Evolutionary conservation across 2,113 vertebrate species (phyloP).

Genomic region (Lagenorhynchus albirostris): DNA sequence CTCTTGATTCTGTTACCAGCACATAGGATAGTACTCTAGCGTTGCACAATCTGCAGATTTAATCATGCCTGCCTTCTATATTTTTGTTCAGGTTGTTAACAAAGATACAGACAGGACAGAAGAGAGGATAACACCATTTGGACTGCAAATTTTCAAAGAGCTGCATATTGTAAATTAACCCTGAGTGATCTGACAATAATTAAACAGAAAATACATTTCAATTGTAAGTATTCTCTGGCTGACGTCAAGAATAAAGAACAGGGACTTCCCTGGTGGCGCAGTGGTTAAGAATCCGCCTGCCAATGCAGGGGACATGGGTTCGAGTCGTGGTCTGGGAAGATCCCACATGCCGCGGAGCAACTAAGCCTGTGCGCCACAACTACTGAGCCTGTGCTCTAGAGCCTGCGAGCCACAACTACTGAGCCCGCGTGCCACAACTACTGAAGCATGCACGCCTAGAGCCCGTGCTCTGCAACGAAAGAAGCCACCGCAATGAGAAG

Average conservation of each 20-base stretch:
- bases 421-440: no score
- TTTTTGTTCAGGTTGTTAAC: neutral
- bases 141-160: constrained; percentile 5
- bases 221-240: neutral
- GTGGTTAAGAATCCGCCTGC: no score
- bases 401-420: no score
- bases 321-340: no score
- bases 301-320: no score
- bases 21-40: neutral
- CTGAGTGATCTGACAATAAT: neutral
- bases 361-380: no score
- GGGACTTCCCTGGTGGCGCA: no score
- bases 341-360: no score
- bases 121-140: neutral
- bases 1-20: constrained; percentile 1
- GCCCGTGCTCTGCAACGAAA: no score
- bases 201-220: constrained; percentile 22
- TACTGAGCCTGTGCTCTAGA: no score
- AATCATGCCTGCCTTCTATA: neutral
- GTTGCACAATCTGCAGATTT: neutral
- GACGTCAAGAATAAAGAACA: neutral
- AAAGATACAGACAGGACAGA: constrained; percentile 22
- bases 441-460: no score
- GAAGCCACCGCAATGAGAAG: no score
- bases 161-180: neutral